These are phyloP conservation scores for Acromyrmex heyeri DNA, from an alignment of 1,140 invertebrate species.

Conservation along the genomic window DNA sequence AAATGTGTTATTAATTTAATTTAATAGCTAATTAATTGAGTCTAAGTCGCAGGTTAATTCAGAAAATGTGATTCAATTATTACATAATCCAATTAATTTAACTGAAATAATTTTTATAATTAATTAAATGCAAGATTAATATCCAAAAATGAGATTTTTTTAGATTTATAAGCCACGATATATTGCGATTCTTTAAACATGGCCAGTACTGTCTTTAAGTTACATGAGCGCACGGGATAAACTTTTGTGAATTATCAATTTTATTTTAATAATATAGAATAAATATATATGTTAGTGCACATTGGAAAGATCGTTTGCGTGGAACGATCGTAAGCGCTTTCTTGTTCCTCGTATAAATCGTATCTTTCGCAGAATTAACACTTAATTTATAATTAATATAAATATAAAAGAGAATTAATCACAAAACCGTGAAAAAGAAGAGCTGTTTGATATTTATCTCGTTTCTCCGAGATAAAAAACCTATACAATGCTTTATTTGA, in stretches of 20 bases:
- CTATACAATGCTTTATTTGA: constrained; percentile 16
- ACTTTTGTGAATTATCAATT: constrained; percentile 2
- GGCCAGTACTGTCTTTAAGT: constrained; percentile 60
- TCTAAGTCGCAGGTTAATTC: not conserved
- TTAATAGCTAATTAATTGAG: not conserved
- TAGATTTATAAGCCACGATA: not conserved
- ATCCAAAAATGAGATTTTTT: constrained; percentile 6
- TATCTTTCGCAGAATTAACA: not conserved
- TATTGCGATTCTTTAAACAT: constrained; percentile 26
- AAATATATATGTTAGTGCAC: not conserved
- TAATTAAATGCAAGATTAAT: not conserved
- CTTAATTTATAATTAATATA: not conserved
- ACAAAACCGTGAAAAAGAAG: not conserved
- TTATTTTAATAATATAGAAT: constrained; percentile 5
- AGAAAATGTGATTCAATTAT: constrained; percentile 9
- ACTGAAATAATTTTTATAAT: not conserved
- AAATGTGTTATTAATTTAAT: not conserved
- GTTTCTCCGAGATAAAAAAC: not conserved
- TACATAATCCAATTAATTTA: constrained; percentile 14
- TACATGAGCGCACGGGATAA: constrained; percentile 4
- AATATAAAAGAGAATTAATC: not conserved
- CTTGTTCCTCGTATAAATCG: not conserved
- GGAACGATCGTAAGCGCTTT: not conserved
- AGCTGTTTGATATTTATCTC: constrained; percentile 23
- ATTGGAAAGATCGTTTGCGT: constrained; percentile 13